Evolutionary conservation across 2,888 invertebrate species (phyloP), one percentile per base, ranked within the genome.

Genomic region (Tipula confusa): DNA sequence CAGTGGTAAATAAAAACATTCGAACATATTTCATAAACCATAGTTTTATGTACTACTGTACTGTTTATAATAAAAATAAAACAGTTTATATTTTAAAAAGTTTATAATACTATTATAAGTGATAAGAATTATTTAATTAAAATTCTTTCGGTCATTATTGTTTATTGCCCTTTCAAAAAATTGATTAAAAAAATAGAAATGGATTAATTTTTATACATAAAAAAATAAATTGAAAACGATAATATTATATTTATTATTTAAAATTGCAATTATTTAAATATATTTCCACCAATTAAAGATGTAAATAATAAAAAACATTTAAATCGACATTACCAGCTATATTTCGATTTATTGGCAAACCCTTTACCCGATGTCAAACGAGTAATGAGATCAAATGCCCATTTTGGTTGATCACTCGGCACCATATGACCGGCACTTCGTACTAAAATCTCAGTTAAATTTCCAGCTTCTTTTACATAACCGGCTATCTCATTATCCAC

Each of bases 401-500:
- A 94, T 86, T 93, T 92, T 0, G 96, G 95, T 87, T 96, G 95
- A 89, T 96, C 95, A 33, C 91, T 91, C 0, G 95, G 95, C 7
- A 95, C 94, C 94, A 96, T 94, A 86, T 96, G 96, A 0, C 96
- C 96, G 11, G 96, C 95, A 89, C 94, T 92, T 84, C 95, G 91
- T 0, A 96, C 93, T 89, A 96, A 88, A 1, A 95, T 91, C 88
- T 95, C 95, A 0, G 93, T 93, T n/a, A n/a, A n/a, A n/a, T n/a
- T n/a, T n/a, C n/a, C n/a, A n/a, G n/a, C n/a, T n/a, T n/a, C n/a
- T n/a, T n/a, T n/a, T n/a, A n/a, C n/a, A n/a, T n/a, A n/a, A n/a
- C n/a, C n/a, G n/a, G n/a, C n/a, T n/a, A n/a, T 89, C 85, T 93
- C 93, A 0, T 90, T 90, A 83, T 90, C 93, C 5, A 95, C 93